These are phyloP conservation scores for Achatina immaculata DNA, from an alignment of 1,140 invertebrate genomes.

Conservation along the genomic window DNA sequence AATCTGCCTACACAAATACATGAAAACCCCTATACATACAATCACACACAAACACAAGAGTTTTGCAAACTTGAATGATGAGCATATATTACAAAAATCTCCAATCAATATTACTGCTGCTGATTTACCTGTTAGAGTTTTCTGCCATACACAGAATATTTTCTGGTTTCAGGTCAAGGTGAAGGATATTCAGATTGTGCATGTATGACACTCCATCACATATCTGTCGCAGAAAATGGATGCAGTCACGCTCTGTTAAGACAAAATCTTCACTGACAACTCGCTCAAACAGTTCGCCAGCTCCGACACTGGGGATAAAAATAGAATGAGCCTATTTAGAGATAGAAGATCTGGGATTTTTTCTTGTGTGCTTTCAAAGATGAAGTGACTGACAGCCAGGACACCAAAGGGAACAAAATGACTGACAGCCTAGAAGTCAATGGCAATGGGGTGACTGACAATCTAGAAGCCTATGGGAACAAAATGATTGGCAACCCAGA, in stretches of 20 bases:
- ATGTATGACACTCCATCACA: conserved; percentile 91
- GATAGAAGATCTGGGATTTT: not conserved
- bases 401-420: not conserved
- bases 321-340: too few relatives aligned
- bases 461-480: too few relatives aligned
- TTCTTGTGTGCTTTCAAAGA: not conserved
- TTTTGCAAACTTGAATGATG: too few relatives aligned
- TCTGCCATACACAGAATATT: conserved; percentile 91
- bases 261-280: conserved; percentile 93
- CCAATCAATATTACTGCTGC: too few relatives aligned
- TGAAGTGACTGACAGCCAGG: not conserved
- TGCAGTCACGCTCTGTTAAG: conserved; percentile 89
- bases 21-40: too few relatives aligned
- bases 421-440: not conserved
- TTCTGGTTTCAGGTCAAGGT: conserved; percentile 93
- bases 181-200: conserved; percentile 86
- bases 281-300: conserved; percentile 92
- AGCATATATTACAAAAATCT: too few relatives aligned
- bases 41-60: too few relatives aligned
- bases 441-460: not conserved
- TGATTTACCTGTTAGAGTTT: conserved; percentile 78
- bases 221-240: conserved; percentile 92
- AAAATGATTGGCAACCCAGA: too few relatives aligned
- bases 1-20: too few relatives aligned
- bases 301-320: conserved; percentile 80